Percentiles rank a stretch among this genome's conserved stretches.
Evolutionary conservation across 2,113 vertebrate genomes (phyloP).

Genomic region (Pungitius pungitius): DNA sequence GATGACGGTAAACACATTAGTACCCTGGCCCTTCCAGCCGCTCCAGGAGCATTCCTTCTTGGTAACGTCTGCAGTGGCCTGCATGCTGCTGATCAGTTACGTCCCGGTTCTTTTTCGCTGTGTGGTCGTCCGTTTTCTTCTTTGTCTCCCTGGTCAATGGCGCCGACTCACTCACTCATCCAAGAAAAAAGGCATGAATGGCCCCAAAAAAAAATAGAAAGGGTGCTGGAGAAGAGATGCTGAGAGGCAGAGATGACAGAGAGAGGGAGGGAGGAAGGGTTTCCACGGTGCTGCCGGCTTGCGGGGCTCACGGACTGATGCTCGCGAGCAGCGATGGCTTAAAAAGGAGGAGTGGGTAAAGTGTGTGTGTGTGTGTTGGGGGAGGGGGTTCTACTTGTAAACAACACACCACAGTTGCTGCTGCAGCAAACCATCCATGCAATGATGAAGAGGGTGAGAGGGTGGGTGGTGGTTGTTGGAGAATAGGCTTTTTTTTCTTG

Average conservation of each 20-base stretch:
- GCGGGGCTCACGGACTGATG: slow-evolving; percentile 69
- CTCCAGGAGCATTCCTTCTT: slow-evolving; percentile 97
- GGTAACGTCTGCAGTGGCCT: slow-evolving; percentile 90
- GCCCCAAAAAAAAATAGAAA: slow-evolving; percentile 72
- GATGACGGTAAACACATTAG: slow-evolving; percentile 59
- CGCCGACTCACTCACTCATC: slow-evolving; percentile 81
- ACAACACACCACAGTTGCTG: slow-evolving; percentile 88
- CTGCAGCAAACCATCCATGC: slow-evolving; percentile 89
- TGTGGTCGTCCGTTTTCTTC: slow-evolving; percentile 60
- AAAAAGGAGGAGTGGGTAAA: slow-evolving; percentile 45
- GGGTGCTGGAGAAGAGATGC: slow-evolving; percentile 48
- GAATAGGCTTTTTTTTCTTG: slow-evolving; percentile 71
- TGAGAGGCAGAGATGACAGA: slow-evolving; percentile 39
- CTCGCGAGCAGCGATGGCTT: slow-evolving; percentile 56
- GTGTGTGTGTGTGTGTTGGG: slow-evolving; percentile 33
- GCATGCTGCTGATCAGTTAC: slow-evolving; percentile 85
- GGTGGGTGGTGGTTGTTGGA: slow-evolving; percentile 68
- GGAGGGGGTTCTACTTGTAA: slow-evolving; percentile 79
- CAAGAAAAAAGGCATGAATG: slow-evolving; percentile 79
- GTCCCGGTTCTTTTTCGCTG: slow-evolving; percentile 63
- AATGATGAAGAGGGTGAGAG: slow-evolving; percentile 69
- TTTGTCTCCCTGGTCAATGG: slow-evolving; percentile 71
- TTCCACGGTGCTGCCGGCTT: slow-evolving; percentile 73
- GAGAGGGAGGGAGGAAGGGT: slow-evolving; percentile 65
- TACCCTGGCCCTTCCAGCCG: slow-evolving; percentile 99